phyloP scores from a whole-genome alignment of 2,888 invertebrate species.

The Sclerodermus sp. region DNA sequence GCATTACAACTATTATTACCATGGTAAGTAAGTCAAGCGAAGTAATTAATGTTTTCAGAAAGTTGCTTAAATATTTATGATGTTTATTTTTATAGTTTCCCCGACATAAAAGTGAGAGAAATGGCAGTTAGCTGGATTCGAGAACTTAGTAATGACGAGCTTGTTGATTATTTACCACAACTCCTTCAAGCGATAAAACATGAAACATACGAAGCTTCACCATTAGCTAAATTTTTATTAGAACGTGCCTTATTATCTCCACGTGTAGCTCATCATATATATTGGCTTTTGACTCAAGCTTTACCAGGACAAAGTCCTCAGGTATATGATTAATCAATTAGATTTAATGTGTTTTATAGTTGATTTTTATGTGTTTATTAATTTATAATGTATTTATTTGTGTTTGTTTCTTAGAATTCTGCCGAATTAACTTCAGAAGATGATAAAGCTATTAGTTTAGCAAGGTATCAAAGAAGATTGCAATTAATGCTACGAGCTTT shows the following conservation, averaged over 20 bases:
- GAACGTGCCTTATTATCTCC: conserved; percentile 84
- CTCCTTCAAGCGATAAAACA: conserved; percentile 87
- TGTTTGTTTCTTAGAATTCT: conserved; percentile 54
- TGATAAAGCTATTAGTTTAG: conserved; percentile 69
- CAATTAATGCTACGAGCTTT: conserved; percentile 86
- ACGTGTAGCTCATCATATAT: conserved; percentile 90
- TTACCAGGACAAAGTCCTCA: conserved; percentile 80
- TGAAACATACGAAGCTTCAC: conserved; percentile 88
- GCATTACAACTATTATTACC: conserved; percentile 91
- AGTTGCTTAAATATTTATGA: neutral
- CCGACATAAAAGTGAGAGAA: conserved; percentile 84
- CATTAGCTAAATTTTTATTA: conserved; percentile 79
- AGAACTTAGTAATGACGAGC: conserved; percentile 79
- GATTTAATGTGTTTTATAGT: too few relatives aligned
- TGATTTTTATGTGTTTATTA: conserved; percentile 2
- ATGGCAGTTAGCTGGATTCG: conserved; percentile 83
- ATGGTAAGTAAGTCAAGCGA: conserved; percentile 63
- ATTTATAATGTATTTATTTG: neutral
- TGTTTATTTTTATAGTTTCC: conserved; percentile 68
- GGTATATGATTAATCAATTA: conserved; percentile 61
- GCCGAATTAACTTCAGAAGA: conserved; percentile 53
- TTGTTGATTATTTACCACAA: conserved; percentile 91
- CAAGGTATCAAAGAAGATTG: conserved; percentile 75
- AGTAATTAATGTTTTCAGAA: conserved; percentile 6
- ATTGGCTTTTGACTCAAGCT: conserved; percentile 88